Base-by-base conservation (phyloP, 1,140 invertebrate species). In the Nylanderia fulva region DNA sequence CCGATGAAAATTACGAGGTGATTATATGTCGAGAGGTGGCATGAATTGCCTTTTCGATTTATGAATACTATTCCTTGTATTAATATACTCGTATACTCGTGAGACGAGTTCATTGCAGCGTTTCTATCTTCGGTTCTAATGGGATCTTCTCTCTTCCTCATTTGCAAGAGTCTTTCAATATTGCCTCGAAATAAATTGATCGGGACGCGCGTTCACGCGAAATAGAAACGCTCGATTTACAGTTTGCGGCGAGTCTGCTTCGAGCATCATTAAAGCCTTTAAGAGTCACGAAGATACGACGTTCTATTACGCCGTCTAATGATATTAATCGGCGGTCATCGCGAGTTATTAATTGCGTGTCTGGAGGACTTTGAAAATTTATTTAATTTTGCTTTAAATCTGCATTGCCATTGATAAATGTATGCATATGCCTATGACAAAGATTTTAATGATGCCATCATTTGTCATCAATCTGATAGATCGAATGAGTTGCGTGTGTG, bases 41-140 rank as follows among this genome's bases (percentile, higher is more conserved):
- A 63, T 45, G 45, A 66, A 21, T 39, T 15, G 42, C n/a, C 48
- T 74, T 86, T 36, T 60, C 60, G 71, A 63, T 66, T 90, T 82
- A 89, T 90, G 85, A 90, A 90, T 90, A 90, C 85, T 86, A 87
- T 84, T 90, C 88, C 58, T 90, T 90, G 88, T 89, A 85, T 66
- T 52, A 24, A 72, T 86, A 79, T 58, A 60, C 3, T n/a, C n/a
- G 3, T 18, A 54, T 68, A 36, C 29, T 76, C 9, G 64, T 48
- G 79, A 61, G 63, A 85, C 52, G 66, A 76, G 45, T 82, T 89
- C 77, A 76, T 83, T 85, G 63, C 80, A 80, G 80, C 75, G 79
- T 87, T 89, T 89, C 85, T 85, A 82, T 89, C 85, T 82, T 85
- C 54, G 56, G 52, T 76, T n/a, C 27, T 45, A 69, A 85, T 82